Base-by-base conservation (phyloP, 2,113 vertebrate species). In the Phocoena phocoena region DNA sequence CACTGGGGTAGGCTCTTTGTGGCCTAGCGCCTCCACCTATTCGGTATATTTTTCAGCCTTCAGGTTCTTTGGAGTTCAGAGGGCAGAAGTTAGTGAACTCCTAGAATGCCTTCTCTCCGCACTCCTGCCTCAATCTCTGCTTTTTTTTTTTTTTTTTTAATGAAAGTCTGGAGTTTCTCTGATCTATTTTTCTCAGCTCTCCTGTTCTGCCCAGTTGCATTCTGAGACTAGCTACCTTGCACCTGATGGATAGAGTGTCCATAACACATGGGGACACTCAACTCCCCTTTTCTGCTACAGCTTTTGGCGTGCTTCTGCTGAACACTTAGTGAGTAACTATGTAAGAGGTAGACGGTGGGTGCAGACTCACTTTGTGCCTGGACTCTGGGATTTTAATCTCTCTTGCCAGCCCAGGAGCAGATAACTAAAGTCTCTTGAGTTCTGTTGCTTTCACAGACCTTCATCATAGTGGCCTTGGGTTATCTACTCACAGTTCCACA, bases 211-310 rank as follows among this genome's bases (percentile, higher is more conserved):
- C 7, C 15, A 63, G 70, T 77, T 41, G 8, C 14, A 14, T 70
- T 77, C 26, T n/a, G 36, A 84, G 65, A 28, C 55, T 20, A 26
- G 25, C 10, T 68, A n/a, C 25, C 23, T 60, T 68, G 28, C 8
- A 1, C 20, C 31, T 68, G 60, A 38, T 33, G 18, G 26, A 44
- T 13, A 25, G 21, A 63, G 23, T 31, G 9, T 86, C 53, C 11
- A 0, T 14, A 33, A 53, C 3, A 44, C 12, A 15, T 2, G 8
- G 5, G 9, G 20, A n/a, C 36, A 15, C 28, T 17, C 31, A 65
- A 5, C 11, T 21, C 3, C 74, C 44, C 13, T 81, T 50, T 5
- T 55, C 26, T 71, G 14, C 55, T 4, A 8, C 41, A 50, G 17
- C n/a, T 94, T 96, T 87, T 36, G 11, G 31, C 53, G 3, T 15